These are phyloP conservation scores for Lontra canadensis DNA, from an alignment of 2,113 vertebrate species.

Conservation along the genomic window DNA sequence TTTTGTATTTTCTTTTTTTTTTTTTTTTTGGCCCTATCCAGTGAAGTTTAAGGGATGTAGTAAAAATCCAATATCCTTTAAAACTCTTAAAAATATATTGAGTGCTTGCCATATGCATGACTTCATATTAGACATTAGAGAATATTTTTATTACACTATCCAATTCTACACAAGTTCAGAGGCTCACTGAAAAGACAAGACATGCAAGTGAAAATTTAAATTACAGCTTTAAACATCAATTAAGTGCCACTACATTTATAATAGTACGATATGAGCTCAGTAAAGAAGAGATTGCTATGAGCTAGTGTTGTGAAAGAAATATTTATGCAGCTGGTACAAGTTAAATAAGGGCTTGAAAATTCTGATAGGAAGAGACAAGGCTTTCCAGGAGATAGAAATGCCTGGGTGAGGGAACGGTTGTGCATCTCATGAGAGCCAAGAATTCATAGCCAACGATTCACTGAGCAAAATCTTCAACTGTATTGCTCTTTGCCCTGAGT, in stretches of 20 bases:
- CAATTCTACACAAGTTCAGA: neutral
- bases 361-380: conserved; percentile 60
- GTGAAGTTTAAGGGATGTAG: neutral
- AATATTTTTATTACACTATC: neutral
- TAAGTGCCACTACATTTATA: conserved; percentile 35
- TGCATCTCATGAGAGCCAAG: neutral
- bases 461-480: conserved; percentile 1
- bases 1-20: neutral
- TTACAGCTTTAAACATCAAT: conserved; percentile 21
- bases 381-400: conserved; percentile 54
- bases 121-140: neutral
- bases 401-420: neutral
- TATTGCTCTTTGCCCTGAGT: neutral
- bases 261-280: neutral
- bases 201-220: conserved; percentile 41
- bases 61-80: neutral
- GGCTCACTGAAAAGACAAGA: conserved; percentile 33
- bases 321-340: conserved; percentile 64
- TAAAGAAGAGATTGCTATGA: neutral
- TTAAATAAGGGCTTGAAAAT: conserved; percentile 60
- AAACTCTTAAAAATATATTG: neutral
- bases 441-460: neutral
- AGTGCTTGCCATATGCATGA: neutral
- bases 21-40: neutral
- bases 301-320: conserved; percentile 54